Evolutionary conservation across 92 coral and sea anemone species (phyloP).

Genomic region (Phenganax stokvisi): DNA sequence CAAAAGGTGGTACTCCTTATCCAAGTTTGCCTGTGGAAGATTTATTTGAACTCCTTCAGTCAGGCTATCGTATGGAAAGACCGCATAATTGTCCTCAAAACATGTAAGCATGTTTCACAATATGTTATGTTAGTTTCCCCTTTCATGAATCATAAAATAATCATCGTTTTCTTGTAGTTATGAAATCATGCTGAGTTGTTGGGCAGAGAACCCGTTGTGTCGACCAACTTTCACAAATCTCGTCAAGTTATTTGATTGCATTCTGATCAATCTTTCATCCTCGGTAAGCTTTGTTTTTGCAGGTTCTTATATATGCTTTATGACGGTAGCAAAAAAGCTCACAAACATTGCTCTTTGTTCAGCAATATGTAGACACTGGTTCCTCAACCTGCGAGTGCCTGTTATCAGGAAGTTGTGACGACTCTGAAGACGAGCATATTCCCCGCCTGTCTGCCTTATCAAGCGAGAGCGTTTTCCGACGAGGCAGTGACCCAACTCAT

Average conservation of each 20-base stretch:
- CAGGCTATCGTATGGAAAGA: constrained; percentile 41
- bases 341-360: not conserved
- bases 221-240: constrained; percentile 78
- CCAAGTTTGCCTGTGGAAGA: constrained; percentile 38
- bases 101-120: constrained; percentile 9
- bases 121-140: not conserved
- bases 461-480: constrained; percentile 17
- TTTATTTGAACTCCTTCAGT: constrained; percentile 31
- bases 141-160: too few relatives aligned
- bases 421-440: not conserved
- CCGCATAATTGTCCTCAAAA: constrained; percentile 29
- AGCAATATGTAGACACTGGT: constrained; percentile 29
- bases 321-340: not conserved
- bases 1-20: constrained; percentile 34
- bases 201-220: constrained; percentile 73
- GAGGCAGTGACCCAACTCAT: not conserved
- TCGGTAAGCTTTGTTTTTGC: constrained; percentile 10
- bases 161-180: constrained; percentile 46
- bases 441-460: constrained; percentile 2
- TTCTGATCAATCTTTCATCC: constrained; percentile 51
- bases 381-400: constrained; percentile 1
- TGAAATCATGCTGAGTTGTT: constrained; percentile 69
- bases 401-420: constrained; percentile 15
- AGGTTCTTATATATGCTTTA: not conserved
- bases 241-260: constrained; percentile 72